phyloP scores from a whole-genome alignment of 64 coral and sea anemone genomes.

The Montipora foliosa region DNA sequence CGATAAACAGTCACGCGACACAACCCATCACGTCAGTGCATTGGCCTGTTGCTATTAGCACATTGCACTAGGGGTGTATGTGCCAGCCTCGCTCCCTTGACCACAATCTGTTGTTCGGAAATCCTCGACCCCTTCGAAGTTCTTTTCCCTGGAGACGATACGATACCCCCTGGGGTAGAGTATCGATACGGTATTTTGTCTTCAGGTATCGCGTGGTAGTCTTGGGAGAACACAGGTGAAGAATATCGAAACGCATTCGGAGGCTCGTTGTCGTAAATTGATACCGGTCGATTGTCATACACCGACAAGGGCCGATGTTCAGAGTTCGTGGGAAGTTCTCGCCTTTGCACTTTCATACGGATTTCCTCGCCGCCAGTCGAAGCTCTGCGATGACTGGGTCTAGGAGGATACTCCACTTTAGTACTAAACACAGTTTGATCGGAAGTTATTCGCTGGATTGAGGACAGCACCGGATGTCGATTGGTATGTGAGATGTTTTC shows the following conservation, averaged over 20 bases:
- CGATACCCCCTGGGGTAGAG: slow-evolving; percentile 36
- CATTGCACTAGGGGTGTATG: slow-evolving; percentile 28
- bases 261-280: slow-evolving; percentile 87
- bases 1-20: neutral
- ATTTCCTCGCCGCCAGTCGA: slow-evolving; percentile 72
- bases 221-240: slow-evolving; percentile 67
- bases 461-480: slow-evolving; percentile 75
- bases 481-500: slow-evolving; percentile 31
- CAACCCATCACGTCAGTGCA: neutral
- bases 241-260: slow-evolving; percentile 69
- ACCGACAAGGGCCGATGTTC: slow-evolving; percentile 79
- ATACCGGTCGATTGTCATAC: slow-evolving; percentile 88
- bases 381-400: slow-evolving; percentile 66
- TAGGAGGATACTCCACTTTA: slow-evolving; percentile 50
- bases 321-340: slow-evolving; percentile 1
- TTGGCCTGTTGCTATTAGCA: slow-evolving; percentile 14
- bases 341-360: slow-evolving; percentile 23
- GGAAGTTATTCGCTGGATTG: slow-evolving; percentile 72
- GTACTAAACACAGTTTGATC: slow-evolving; percentile 76
- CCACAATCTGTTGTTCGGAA: slow-evolving; percentile 40
- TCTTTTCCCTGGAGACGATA: slow-evolving; percentile 38
- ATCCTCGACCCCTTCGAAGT: neutral
- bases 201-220: slow-evolving; percentile 52
- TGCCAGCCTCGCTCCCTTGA: slow-evolving; percentile 64
- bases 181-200: slow-evolving; percentile 36